These are phyloP conservation scores for Drosophila barbarae DNA, from an alignment of 2,888 invertebrate species.

Conservation along the genomic window DNA sequence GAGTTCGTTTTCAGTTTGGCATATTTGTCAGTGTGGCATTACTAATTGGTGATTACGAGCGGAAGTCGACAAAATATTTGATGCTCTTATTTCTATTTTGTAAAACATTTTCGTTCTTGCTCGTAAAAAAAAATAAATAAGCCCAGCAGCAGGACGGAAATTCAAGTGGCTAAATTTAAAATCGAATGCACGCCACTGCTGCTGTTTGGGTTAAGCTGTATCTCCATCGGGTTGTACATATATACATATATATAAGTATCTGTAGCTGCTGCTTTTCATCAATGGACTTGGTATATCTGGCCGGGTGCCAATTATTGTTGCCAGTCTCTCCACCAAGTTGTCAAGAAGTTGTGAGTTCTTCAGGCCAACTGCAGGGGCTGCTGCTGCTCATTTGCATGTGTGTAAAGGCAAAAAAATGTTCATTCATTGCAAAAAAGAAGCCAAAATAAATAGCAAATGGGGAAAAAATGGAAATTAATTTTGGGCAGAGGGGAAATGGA, in stretches of 20 bases:
- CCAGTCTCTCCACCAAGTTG: slow-evolving; percentile 59
- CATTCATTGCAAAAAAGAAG: slow-evolving; percentile 58
- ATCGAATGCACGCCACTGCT: slow-evolving; percentile 32
- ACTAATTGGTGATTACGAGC: slow-evolving; percentile 79
- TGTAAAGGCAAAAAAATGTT: slow-evolving; percentile 46
- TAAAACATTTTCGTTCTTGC: slow-evolving; percentile 33
- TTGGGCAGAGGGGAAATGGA: slow-evolving; percentile 7
- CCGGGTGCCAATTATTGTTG: slow-evolving; percentile 68
- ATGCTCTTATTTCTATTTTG: slow-evolving; percentile 70
- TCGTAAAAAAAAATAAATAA: slow-evolving; percentile 16
- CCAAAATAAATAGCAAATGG: neutral
- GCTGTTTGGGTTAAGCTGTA: slow-evolving; percentile 40
- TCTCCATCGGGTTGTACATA: slow-evolving; percentile 24
- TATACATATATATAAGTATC: slow-evolving; percentile 13
- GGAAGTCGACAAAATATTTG: slow-evolving; percentile 74
- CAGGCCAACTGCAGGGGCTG: slow-evolving; percentile 18
- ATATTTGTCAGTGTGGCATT: slow-evolving; percentile 77
- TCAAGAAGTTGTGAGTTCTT: slow-evolving; percentile 57
- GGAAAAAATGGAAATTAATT: slow-evolving; percentile 47
- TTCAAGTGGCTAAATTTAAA: slow-evolving; percentile 70
- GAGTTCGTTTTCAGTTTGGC: slow-evolving; percentile 49
- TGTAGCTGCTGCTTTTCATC: slow-evolving; percentile 60
- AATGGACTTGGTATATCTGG: slow-evolving; percentile 63
- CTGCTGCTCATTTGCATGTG: slow-evolving; percentile 49
- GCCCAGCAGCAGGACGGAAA: slow-evolving; percentile 51